A percentile compares a stretch with the other conserved stretches of the same genome.
Evolutionary conservation across 2,113 vertebrate species (phyloP).

Genomic region (Odontophorus gujanensis): DNA sequence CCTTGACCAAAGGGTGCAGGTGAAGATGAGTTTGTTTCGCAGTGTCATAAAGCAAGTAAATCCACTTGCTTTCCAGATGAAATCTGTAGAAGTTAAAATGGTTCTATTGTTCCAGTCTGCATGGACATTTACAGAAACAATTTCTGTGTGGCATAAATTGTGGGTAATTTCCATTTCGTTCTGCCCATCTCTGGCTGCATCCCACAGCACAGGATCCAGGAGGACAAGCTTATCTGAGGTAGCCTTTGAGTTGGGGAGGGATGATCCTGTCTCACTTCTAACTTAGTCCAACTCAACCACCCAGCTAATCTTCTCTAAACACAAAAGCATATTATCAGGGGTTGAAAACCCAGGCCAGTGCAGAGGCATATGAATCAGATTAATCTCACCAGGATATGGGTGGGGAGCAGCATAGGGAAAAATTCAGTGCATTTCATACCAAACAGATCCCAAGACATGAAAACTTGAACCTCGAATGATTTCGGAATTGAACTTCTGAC

Average conservation of each 20-base stretch:
- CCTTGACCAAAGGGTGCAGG: background rate
- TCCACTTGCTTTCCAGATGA: background rate
- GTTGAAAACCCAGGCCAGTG: background rate
- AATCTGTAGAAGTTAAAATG: background rate
- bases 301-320: background rate
- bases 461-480: background rate
- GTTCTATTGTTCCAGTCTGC: background rate
- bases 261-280: background rate
- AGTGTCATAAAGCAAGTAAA: background rate
- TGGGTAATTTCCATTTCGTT: background rate
- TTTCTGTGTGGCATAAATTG: background rate
- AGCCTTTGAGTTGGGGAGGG: background rate
- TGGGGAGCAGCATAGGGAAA: background rate
- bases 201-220: rapidly evolving
- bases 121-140: background rate
- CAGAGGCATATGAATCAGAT: background rate
- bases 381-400: background rate
- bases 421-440: background rate
- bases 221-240: background rate
- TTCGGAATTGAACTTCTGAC: slow-evolving; percentile 4
- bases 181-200: background rate
- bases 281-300: background rate
- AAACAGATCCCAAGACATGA: background rate
- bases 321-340: background rate
- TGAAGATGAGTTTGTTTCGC: background rate